Conservation (phyloP, 2,888 invertebrate genomes). For the Leucania comma region DNA sequence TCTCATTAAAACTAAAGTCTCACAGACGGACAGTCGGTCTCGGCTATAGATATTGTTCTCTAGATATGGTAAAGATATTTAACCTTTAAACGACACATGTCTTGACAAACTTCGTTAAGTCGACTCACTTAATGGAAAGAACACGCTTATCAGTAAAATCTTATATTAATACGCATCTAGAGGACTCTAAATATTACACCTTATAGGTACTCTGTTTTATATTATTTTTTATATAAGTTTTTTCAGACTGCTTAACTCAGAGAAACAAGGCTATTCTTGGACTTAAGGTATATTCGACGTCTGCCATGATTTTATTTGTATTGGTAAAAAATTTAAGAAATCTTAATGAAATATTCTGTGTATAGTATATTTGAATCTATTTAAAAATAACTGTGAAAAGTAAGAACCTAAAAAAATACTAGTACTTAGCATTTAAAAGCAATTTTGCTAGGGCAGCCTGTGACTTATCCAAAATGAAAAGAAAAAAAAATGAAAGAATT, state of each 20-base stretch:
- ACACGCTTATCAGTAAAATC: conserved; percentile 55
- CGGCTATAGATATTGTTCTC: conserved; percentile 37
- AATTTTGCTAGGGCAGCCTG: not conserved
- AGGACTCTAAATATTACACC: conserved; percentile 31
- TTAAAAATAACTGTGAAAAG: too few species aligned
- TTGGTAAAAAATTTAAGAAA: too few species aligned
- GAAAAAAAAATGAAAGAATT: too few species aligned
- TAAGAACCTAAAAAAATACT: too few species aligned
- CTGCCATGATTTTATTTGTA: too few species aligned
- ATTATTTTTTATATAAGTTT: too few species aligned
- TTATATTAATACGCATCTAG: conserved; percentile 22
- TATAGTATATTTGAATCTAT: too few species aligned
- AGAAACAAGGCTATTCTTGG: too few species aligned
- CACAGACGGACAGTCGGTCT: conserved; percentile 23
- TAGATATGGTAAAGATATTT: conserved; percentile 56
- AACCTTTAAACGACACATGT: conserved; percentile 64
- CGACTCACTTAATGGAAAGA: conserved; percentile 45
- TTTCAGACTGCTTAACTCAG: too few species aligned
- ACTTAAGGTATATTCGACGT: too few species aligned
- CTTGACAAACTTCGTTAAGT: conserved; percentile 59
- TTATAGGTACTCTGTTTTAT: not conserved
- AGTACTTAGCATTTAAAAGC: too few species aligned
- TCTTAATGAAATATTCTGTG: too few species aligned
- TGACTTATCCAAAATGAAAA: not conserved
- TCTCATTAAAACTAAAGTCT: conserved; percentile 2